phyloP scores from a whole-genome alignment of 2,113 vertebrate genomes.

The Hassar affinis region DNA sequence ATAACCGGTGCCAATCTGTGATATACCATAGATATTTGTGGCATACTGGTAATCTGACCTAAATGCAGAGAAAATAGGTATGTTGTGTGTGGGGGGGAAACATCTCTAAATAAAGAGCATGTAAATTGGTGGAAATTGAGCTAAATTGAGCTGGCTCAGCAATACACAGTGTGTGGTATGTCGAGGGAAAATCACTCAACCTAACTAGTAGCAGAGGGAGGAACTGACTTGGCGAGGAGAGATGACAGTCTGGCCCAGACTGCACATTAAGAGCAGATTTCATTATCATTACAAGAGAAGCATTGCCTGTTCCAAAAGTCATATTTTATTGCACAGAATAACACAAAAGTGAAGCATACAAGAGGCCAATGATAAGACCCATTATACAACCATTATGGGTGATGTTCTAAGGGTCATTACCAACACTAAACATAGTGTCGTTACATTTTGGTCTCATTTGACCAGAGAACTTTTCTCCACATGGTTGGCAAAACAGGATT shows the following conservation, averaged over 20 bases:
- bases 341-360: background rate
- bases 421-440: background rate
- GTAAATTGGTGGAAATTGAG: slow-evolving; percentile 3
- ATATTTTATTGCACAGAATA: background rate
- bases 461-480: too few species aligned
- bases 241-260: background rate
- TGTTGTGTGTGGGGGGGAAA: background rate
- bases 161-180: background rate
- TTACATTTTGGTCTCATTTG: too few species aligned
- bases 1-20: background rate
- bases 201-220: background rate
- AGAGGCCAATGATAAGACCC: background rate
- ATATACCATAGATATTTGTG: background rate
- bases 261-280: background rate
- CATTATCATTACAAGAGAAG: background rate
- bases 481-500: too few species aligned
- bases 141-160: slow-evolving; percentile 8
- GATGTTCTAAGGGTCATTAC: background rate
- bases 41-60: background rate
- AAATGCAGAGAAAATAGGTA: background rate
- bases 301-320: background rate
- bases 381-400: background rate
- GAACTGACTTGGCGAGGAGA: background rate
- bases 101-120: background rate
- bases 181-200: slow-evolving; percentile 10